Percentiles rank a stretch among this genome's conserved stretches.
Conservation (phyloP, 2,888 invertebrate genomes). For the Maniola hyperantus region DNA sequence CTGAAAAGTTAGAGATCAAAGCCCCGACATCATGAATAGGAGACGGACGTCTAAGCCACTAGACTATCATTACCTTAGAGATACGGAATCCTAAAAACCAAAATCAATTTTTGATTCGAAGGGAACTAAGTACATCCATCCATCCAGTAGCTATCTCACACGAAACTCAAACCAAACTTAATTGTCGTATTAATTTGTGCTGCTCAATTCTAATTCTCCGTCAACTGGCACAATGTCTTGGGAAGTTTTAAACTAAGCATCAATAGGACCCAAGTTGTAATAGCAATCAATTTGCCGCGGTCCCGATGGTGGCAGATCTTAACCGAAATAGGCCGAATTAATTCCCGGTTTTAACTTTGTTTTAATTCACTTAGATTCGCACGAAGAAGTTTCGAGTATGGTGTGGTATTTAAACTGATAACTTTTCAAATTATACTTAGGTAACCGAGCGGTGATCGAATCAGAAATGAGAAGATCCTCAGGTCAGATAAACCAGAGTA, state of each 20-base stretch:
- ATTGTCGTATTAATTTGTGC: background rate
- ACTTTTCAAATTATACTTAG: no score
- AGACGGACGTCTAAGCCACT: no score
- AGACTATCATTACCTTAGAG: no score
- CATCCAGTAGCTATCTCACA: background rate
- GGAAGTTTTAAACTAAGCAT: conserved; percentile 6
- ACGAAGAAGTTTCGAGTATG: background rate
- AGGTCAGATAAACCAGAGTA: no score
- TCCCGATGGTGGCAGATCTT: background rate
- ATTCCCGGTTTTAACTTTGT: conserved; percentile 10
- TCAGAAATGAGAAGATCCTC: no score
- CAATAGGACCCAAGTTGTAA: conserved; percentile 12
- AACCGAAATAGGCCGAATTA: conserved; percentile 17
- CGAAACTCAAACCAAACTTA: background rate
- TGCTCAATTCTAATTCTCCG: conserved; percentile 12
- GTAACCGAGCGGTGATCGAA: no score
- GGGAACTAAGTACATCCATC: no score
- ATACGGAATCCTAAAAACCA: no score
- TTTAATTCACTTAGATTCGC: background rate
- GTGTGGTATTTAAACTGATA: background rate
- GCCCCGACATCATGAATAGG: no score
- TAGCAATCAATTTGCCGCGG: conserved; percentile 15
- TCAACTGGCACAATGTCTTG: conserved; percentile 1
- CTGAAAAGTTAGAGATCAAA: no score
- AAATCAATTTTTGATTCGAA: no score